phyloP scores from a whole-genome alignment of 2,113 vertebrate species.

The Melanostigma gelatinosum region DNA sequence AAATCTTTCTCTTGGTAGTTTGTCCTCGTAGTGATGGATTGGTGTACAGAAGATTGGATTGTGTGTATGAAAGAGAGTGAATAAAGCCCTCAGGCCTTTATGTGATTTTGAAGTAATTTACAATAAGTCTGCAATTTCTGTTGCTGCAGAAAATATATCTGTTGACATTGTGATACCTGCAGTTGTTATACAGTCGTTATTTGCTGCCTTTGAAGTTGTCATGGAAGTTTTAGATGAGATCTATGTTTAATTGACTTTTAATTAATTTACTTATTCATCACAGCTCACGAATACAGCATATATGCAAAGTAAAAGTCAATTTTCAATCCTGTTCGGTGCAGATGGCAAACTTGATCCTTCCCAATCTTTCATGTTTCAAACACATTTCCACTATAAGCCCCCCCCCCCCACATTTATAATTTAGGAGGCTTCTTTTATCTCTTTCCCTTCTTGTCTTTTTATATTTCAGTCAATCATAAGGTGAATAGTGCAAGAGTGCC shows the following conservation, averaged over 20 bases:
- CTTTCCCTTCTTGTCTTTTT: slow-evolving; percentile 14
- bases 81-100: background rate
- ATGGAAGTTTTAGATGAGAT: slow-evolving; percentile 14
- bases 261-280: background rate
- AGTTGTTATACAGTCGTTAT: slow-evolving; percentile 2
- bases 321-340: slow-evolving; percentile 9
- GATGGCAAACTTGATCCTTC: slow-evolving; percentile 23
- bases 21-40: background rate
- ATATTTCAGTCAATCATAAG: background rate
- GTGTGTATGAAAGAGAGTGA: background rate
- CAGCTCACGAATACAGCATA: background rate
- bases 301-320: background rate
- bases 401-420: slow-evolving; percentile 50
- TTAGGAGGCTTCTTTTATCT: slow-evolving; percentile 33
- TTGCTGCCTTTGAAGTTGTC: slow-evolving; percentile 9
- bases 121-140: background rate
- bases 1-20: background rate
- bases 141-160: background rate
- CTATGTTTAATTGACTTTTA: slow-evolving; percentile 14
- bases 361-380: slow-evolving; percentile 50
- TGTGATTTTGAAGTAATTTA: slow-evolving; percentile 16
- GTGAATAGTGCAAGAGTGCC: slow-evolving; percentile 1
- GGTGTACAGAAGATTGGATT: background rate
- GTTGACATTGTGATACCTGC: slow-evolving; percentile 24
- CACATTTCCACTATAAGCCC: slow-evolving; percentile 46